These are phyloP conservation scores for Rotaria magnacalcarata DNA, from an alignment of 2,888 invertebrate species.

Conservation along the genomic window DNA sequence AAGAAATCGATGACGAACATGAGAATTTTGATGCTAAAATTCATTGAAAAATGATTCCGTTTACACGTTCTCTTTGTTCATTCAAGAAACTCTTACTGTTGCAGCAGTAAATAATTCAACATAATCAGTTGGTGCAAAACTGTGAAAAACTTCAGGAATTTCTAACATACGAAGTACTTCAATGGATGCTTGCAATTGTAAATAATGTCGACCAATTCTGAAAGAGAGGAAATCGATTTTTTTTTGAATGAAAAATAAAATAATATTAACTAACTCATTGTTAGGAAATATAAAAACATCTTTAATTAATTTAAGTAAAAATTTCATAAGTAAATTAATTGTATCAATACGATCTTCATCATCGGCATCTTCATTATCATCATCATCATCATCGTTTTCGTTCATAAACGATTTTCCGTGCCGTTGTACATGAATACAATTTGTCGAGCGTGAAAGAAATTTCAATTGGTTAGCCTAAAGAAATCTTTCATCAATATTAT, in stretches of 20 bases:
- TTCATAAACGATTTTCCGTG: not conserved
- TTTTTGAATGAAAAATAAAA: too few relatives aligned
- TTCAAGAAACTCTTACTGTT: not conserved
- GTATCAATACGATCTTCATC: constrained; percentile 25
- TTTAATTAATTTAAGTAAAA: constrained; percentile 12
- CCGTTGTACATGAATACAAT: not conserved
- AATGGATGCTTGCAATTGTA: constrained; percentile 27
- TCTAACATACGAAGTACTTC: constrained; percentile 28
- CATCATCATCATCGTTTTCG: not conserved
- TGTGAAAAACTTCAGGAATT: constrained; percentile 30
- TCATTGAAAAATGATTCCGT: not conserved
- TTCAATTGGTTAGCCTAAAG: constrained; percentile 14
- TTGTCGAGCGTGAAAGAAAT: constrained; percentile 13
- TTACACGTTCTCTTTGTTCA: not conserved
- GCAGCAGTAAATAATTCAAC: constrained; percentile 13
- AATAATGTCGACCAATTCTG: constrained; percentile 17
- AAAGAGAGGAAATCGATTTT: not conserved
- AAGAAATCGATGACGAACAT: constrained; percentile 31
- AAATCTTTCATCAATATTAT: too few relatives aligned
- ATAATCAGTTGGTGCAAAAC: not conserved
- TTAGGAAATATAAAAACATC: constrained; percentile 24
- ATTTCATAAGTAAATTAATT: not conserved
- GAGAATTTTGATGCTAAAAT: constrained; percentile 8
- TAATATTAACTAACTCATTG: not conserved
- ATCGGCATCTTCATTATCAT: constrained; percentile 20